Conservation (phyloP, 2,888 invertebrate species). For the Hololepta plana region DNA sequence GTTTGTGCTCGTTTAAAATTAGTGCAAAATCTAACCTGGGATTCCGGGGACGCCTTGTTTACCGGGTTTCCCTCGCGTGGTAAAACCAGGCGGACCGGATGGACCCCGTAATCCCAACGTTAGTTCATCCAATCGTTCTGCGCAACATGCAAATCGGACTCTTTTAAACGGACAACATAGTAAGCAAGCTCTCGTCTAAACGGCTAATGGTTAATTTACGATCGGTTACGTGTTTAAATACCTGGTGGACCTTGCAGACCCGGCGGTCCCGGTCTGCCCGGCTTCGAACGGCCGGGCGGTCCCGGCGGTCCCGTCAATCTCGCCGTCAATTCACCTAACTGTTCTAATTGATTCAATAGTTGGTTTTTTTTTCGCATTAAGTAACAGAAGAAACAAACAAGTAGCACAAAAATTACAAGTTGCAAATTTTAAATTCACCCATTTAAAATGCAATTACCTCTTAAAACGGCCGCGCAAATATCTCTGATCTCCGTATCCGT, state of each 20-base stretch:
- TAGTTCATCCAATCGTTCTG: conserved; percentile 31
- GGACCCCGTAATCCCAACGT: conserved; percentile 44
- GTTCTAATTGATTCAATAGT: conserved; percentile 32
- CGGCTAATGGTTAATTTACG: neutral
- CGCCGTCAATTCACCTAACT: conserved; percentile 50
- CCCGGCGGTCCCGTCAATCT: conserved; percentile 46
- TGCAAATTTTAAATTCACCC: no score
- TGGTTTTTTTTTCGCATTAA: neutral
- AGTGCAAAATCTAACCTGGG: conserved; percentile 27
- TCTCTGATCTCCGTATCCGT: conserved; percentile 60
- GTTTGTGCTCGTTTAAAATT: conserved; percentile 4
- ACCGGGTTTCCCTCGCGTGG: conserved; percentile 33
- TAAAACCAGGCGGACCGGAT: conserved; percentile 42
- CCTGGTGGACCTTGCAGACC: conserved; percentile 53
- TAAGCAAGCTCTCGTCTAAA: neutral
- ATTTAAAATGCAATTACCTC: conserved; percentile 38
- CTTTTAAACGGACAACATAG: conserved; percentile 1
- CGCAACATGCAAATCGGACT: conserved; percentile 12
- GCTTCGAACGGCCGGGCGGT: conserved; percentile 42
- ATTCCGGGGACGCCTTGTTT: conserved; percentile 35
- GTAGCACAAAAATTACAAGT: conserved; percentile 2
- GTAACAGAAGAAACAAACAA: conserved; percentile 1
- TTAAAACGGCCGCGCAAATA: conserved; percentile 60
- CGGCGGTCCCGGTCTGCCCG: conserved; percentile 51
- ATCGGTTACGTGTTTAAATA: conserved; percentile 16